phyloP scores from a whole-genome alignment of 2,113 vertebrate genomes.

The Aldabrachelys gigantea region DNA sequence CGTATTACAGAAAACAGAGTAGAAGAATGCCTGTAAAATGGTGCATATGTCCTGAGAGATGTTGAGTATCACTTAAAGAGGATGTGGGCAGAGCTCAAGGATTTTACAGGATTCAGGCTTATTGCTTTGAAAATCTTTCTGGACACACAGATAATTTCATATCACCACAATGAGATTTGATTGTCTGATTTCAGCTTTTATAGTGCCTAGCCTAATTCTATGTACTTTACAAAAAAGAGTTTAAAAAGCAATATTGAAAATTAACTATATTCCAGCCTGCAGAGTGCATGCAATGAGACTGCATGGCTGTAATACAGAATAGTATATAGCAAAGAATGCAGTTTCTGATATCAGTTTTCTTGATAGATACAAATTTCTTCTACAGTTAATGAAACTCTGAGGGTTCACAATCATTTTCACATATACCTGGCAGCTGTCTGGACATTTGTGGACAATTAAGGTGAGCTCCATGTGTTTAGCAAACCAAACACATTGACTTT shows the following conservation, averaged over 20 bases:
- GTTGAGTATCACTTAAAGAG: neutral
- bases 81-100: neutral
- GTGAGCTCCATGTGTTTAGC: neutral
- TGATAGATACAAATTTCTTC: neutral
- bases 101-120: neutral
- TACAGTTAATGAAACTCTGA: neutral
- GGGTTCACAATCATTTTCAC: neutral
- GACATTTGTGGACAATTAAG: neutral
- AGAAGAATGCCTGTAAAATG: conserved; percentile 8
- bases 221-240: neutral
- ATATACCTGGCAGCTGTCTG: neutral
- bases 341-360: neutral
- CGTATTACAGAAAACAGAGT: neutral
- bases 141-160: neutral
- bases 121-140: neutral
- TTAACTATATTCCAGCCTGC: neutral
- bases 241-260: neutral
- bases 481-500: neutral
- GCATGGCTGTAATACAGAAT: neutral
- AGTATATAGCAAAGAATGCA: neutral
- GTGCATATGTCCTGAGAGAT: neutral
- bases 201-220: neutral
- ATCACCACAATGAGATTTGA: neutral
- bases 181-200: neutral
- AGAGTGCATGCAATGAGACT: neutral